phyloP scores from a whole-genome alignment of 2,113 vertebrate species.

The Calonectris borealis region DNA sequence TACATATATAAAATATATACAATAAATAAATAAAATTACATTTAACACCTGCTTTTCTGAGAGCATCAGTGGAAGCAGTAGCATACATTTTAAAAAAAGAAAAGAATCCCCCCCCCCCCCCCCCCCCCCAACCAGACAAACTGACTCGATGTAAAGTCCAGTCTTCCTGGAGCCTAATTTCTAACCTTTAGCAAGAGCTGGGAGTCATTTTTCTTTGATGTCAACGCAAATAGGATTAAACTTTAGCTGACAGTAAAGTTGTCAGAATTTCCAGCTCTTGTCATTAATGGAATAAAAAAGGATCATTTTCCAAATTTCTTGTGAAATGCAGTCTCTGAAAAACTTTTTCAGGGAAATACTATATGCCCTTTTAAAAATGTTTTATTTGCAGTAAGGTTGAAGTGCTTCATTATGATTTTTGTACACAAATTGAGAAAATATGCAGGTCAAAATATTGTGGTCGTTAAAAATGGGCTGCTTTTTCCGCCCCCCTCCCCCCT shows the following conservation, averaged over 20 bases:
- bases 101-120: fast-evolving
- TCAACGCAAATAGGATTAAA: not conserved
- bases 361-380: not conserved
- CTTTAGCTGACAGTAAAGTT: not conserved
- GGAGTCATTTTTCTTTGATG: not conserved
- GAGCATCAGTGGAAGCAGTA: not conserved
- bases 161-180: not conserved
- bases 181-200: not conserved
- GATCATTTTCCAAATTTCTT: not conserved
- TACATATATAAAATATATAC: not conserved
- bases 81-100: not conserved
- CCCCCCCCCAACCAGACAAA: not conserved
- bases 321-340: not conserved
- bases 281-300: not conserved
- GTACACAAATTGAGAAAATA: not conserved
- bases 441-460: not conserved
- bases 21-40: too few species aligned
- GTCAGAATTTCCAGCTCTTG: not conserved
- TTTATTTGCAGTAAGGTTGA: not conserved
- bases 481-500: too few species aligned
- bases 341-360: not conserved
- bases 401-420: not conserved
- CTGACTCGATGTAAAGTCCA: not conserved
- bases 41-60: not conserved
- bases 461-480: not conserved